phyloP scores from a whole-genome alignment of 2,888 invertebrate genomes.

The Acrocyrtus sp. region DNA sequence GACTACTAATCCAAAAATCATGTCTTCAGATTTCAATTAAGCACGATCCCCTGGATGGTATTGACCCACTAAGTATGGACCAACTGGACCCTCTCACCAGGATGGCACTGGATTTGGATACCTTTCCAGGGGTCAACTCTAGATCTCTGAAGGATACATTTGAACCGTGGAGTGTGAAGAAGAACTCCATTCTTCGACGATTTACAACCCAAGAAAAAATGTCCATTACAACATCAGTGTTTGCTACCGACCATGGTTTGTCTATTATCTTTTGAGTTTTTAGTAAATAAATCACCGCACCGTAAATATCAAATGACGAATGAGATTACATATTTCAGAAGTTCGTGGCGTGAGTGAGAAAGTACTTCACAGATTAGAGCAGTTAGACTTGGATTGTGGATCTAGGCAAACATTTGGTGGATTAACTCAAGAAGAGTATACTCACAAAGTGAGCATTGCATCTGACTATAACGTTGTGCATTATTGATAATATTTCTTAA shows the following conservation, averaged over 20 bases:
- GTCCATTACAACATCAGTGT: constrained; percentile 82
- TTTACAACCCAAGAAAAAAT: constrained; percentile 95
- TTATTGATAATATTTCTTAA: constrained; percentile 11
- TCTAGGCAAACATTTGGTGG: constrained; percentile 87
- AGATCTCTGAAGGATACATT: constrained; percentile 68
- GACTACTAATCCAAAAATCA: too few species aligned
- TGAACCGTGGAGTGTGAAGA: constrained; percentile 82
- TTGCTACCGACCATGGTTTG: constrained; percentile 63
- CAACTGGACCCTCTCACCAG: constrained; percentile 72
- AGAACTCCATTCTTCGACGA: constrained; percentile 82
- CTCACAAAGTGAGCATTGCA: constrained; percentile 49
- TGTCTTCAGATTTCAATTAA: constrained; percentile 65
- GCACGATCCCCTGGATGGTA: constrained; percentile 73
- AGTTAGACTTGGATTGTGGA: constrained; percentile 93
- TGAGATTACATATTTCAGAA: too few species aligned
- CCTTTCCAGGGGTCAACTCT: constrained; percentile 28
- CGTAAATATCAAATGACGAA: neutral
- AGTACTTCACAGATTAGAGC: constrained; percentile 89
- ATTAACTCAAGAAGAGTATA: constrained; percentile 92
- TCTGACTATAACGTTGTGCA: neutral
- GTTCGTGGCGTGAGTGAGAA: constrained; percentile 77
- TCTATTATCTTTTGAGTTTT: constrained; percentile 2
- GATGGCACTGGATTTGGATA: constrained; percentile 63
- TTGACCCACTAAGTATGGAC: constrained; percentile 76
- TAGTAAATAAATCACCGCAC: too few species aligned